phyloP scores from a whole-genome alignment of 2,888 invertebrate species.

The Yponomeuta cagnagella region DNA sequence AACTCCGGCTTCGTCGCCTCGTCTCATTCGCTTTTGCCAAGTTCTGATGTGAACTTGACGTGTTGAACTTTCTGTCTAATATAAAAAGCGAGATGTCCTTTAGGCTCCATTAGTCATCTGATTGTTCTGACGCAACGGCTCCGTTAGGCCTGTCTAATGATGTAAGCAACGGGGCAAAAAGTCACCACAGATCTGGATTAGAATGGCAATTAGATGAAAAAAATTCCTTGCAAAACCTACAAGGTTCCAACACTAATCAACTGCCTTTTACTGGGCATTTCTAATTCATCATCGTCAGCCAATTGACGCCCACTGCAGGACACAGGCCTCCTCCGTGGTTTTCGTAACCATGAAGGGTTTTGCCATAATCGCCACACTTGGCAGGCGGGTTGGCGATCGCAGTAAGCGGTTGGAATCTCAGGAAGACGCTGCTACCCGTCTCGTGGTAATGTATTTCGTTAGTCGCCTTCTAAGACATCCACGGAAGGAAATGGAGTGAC shows the following conservation, averaged over 20 bases:
- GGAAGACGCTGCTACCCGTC: too few species aligned
- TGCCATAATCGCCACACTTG: too few species aligned
- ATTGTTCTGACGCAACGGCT: not conserved
- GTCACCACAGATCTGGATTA: not conserved
- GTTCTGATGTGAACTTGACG: not conserved
- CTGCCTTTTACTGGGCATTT: not conserved
- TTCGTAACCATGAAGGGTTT: too few species aligned
- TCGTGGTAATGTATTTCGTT: too few species aligned
- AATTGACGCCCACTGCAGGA: too few species aligned
- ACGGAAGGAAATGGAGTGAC: too few species aligned
- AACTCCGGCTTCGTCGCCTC: too few species aligned
- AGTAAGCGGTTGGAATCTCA: too few species aligned
- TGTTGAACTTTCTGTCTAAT: not conserved
- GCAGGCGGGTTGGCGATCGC: too few species aligned
- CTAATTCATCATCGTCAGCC: too few species aligned
- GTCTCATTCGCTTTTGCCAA: not conserved
- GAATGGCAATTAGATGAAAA: not conserved
- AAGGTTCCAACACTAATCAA: not conserved
- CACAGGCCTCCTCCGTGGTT: too few species aligned
- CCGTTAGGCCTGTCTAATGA: not conserved
- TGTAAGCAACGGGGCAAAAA: not conserved
- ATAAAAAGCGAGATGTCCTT: not conserved
- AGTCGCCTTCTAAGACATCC: too few species aligned
- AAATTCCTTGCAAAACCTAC: not conserved
- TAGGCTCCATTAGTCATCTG: not conserved